A percentile compares a stretch with the other conserved stretches of the same genome.
Evolutionary conservation across 2,797 vertebrate genomes (phyloP).

Genomic region (Capromys pilorides): DNA sequence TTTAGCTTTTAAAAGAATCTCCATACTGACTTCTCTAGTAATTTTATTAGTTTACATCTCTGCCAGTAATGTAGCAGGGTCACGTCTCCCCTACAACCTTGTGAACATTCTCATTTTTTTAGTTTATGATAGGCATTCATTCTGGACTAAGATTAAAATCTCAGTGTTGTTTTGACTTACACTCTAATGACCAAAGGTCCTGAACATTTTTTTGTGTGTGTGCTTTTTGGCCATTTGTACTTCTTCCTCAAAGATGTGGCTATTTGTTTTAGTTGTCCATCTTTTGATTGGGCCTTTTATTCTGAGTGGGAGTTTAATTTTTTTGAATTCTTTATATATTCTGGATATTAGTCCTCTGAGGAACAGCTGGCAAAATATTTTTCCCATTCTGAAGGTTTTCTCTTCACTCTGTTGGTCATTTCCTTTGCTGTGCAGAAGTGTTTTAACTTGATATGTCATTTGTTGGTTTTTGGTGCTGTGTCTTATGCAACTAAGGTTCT

Average conservation of each 20-base stretch:
- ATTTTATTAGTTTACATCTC: neutral
- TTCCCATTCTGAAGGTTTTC: too few relatives aligned
- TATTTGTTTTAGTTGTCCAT: too few relatives aligned
- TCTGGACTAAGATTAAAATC: neutral
- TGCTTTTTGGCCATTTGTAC: neutral
- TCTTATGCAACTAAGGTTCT: neutral
- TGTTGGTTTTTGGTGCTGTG: neutral
- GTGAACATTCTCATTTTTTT: neutral
- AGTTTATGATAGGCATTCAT: neutral
- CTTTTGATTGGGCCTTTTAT: too few relatives aligned
- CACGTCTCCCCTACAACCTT: neutral
- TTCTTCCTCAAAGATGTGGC: too few relatives aligned
- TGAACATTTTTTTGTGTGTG: neutral
- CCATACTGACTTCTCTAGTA: neutral
- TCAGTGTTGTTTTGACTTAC: neutral
- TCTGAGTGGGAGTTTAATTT: too few relatives aligned
- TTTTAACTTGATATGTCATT: neutral
- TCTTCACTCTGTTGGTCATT: too few relatives aligned
- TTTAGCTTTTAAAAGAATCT: neutral
- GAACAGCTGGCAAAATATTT: too few relatives aligned
- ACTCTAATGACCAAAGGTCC: neutral
- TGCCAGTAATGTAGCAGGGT: neutral
- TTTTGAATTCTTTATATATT: too few relatives aligned
- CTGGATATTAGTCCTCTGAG: too few relatives aligned
- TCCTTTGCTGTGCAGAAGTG: neutral